These are phyloP conservation scores for Furcula furcula DNA, from an alignment of 2,888 invertebrate genomes.

Conservation along the genomic window DNA sequence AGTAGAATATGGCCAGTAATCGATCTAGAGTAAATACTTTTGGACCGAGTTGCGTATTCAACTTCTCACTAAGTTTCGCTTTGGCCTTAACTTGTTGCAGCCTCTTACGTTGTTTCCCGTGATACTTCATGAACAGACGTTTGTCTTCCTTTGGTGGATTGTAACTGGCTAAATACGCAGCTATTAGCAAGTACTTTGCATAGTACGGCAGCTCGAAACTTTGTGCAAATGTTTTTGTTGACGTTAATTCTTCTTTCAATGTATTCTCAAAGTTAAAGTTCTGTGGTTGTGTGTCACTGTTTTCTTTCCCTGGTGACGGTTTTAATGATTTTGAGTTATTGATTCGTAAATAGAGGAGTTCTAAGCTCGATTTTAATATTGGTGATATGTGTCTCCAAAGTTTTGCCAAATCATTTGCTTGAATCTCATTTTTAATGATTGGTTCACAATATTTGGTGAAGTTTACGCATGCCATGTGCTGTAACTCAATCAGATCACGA, in stretches of 20 bases:
- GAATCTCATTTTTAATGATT: constrained; percentile 84
- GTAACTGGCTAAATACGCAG: constrained; percentile 95
- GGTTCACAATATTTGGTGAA: constrained; percentile 91
- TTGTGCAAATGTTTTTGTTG: constrained; percentile 81
- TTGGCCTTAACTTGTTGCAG: constrained; percentile 82
- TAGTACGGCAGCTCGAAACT: constrained; percentile 93
- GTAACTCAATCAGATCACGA: constrained; percentile 91
- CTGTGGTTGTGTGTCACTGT: constrained; percentile 33
- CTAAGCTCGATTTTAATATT: constrained; percentile 87
- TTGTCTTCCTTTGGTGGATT: constrained; percentile 95
- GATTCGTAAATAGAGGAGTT: constrained; percentile 89
- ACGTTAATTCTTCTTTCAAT: constrained; percentile 67
- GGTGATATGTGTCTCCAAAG: constrained; percentile 92
- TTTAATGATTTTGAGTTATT: constrained; percentile 48
- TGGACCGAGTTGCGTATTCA: constrained; percentile 89
- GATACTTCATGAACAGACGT: constrained; percentile 90
- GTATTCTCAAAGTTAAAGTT: constrained; percentile 55
- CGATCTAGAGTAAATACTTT: constrained; percentile 91
- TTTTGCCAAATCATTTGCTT: constrained; percentile 83
- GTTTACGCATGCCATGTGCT: constrained; percentile 88
- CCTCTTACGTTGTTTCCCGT: constrained; percentile 87
- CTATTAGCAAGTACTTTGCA: constrained; percentile 93
- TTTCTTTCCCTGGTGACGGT: constrained; percentile 61
- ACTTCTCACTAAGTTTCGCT: constrained; percentile 77
- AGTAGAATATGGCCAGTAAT: constrained; percentile 93